Evolutionary conservation across 2,888 invertebrate species (phyloP), one percentile per base, ranked within the genome.

Genomic region (Eustalomyia histrio): DNA sequence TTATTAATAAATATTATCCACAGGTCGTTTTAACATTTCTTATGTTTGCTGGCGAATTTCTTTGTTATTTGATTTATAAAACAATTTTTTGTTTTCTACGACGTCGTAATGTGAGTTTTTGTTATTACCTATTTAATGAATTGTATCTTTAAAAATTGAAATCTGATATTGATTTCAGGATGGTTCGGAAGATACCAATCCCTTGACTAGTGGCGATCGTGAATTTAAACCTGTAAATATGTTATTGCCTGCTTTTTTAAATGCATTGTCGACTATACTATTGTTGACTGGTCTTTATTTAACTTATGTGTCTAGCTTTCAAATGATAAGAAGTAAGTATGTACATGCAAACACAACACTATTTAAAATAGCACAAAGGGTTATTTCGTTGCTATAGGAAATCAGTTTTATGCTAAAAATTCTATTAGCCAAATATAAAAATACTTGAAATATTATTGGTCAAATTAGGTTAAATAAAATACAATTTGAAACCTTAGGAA

Each of bases 21-120:
- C 81, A 81, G 81, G 71, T 81, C 61, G 92, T 98, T 83, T 95
- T 98, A 92, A 95, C 97, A 0, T 92, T 94, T 47, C 93, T 94
- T n/a, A 98, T 99, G 98, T 99, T 99, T 88, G 87, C 97, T 6
- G 98, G 98, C 6, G 98, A 99, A 91, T 93, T 97, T 87, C 89
- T 95, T 35, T 98, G 98, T 88, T 92, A 97, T n/a, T 76, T 96
- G 14, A 93, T 93, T 21, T 98, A 96, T 90, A 95, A 96, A 89
- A 86, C 95, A 3, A 86, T 94, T 0, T 93, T 92, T 83, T 92
- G 90, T 83, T 90, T 93, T 74, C 92, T 92, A 82, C 92, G 90
- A 74, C 88, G 92, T 73, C 90, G 92, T 87, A 90, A 91, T 84
- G 94, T 94, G 90, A 91, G 92, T 89, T 63, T 29, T n/a, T 4